A percentile compares a stretch with the other conserved stretches of the same genome.
Evolutionary conservation across 2,797 vertebrate genomes (phyloP).

Genomic region (Acanthurus leucopareius): DNA sequence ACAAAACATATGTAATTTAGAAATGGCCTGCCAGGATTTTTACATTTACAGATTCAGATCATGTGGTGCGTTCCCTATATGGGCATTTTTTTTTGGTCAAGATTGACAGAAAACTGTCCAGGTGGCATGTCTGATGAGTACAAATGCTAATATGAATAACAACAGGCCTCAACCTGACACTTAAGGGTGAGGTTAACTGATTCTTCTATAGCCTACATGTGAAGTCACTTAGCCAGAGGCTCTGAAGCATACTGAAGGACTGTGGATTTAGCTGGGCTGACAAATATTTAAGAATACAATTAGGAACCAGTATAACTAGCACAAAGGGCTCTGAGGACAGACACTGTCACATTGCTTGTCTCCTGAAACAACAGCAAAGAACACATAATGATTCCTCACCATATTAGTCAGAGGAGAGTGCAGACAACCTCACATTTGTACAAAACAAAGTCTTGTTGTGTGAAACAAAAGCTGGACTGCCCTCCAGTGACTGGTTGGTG

Average conservation of each 20-base stretch:
- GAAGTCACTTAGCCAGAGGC: neutral
- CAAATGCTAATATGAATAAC: neutral
- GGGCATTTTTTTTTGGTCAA: neutral
- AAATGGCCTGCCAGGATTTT: slow-evolving; percentile 10
- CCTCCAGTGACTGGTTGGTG: slow-evolving; percentile 70
- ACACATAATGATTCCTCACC: slow-evolving; percentile 11
- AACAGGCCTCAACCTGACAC: slow-evolving; percentile 2
- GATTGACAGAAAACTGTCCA: neutral
- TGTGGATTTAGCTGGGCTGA: slow-evolving; percentile 2
- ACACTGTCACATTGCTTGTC: slow-evolving; percentile 19
- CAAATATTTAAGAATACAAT: neutral
- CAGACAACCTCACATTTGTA: neutral
- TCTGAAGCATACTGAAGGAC: neutral
- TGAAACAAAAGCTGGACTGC: slow-evolving; percentile 62
- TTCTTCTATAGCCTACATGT: neutral
- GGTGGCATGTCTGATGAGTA: neutral
- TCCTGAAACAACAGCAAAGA: slow-evolving; percentile 23
- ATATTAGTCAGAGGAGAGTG: slow-evolving; percentile 34
- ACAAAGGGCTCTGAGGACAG: slow-evolving; percentile 9
- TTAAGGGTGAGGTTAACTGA: slow-evolving; percentile 9
- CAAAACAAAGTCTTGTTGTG: slow-evolving; percentile 5
- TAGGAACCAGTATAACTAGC: slow-evolving; percentile 40
- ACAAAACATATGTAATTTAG: slow-evolving; percentile 21
- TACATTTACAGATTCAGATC: neutral
- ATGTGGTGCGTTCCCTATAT: neutral